These are phyloP conservation scores for Bellardia pandia DNA, from an alignment of 2,888 invertebrate species.

Conservation along the genomic window DNA sequence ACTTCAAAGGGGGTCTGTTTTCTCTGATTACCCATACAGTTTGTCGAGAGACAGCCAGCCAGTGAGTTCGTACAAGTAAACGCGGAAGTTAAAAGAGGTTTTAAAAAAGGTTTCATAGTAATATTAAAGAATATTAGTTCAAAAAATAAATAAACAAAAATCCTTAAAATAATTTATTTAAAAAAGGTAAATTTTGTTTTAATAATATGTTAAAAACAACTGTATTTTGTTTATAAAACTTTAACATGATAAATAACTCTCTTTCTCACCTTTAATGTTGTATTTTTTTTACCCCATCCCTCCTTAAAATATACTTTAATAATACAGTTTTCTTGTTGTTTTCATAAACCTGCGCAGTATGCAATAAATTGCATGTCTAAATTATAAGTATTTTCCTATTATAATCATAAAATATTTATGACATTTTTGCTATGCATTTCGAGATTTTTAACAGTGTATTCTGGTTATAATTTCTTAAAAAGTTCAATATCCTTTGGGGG, in stretches of 20 bases:
- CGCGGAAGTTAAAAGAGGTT: slow-evolving; percentile 66
- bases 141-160: background rate
- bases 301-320: slow-evolving; percentile 28
- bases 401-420: background rate
- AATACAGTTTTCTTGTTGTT: slow-evolving; percentile 1
- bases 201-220: background rate
- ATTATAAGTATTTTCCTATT: slow-evolving; percentile 59
- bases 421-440: slow-evolving; percentile 23
- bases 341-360: slow-evolving; percentile 70
- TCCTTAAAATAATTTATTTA: too few relatives aligned
- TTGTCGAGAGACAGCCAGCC: slow-evolving; percentile 65
- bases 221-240: background rate
- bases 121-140: background rate
- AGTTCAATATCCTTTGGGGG: slow-evolving; percentile 69
- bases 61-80: slow-evolving; percentile 55
- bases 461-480: slow-evolving; percentile 40
- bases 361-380: slow-evolving; percentile 67
- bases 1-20: slow-evolving; percentile 65
- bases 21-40: slow-evolving; percentile 69
- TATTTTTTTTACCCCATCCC: background rate
- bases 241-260: background rate
- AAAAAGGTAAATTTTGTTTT: background rate
- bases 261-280: background rate
- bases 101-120: slow-evolving; percentile 16
- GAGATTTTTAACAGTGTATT: slow-evolving; percentile 38